Evolutionary conservation across 37 sponge, comb jelly and placozoan species (phyloP).

Genomic region (Spongilla lacustris): DNA sequence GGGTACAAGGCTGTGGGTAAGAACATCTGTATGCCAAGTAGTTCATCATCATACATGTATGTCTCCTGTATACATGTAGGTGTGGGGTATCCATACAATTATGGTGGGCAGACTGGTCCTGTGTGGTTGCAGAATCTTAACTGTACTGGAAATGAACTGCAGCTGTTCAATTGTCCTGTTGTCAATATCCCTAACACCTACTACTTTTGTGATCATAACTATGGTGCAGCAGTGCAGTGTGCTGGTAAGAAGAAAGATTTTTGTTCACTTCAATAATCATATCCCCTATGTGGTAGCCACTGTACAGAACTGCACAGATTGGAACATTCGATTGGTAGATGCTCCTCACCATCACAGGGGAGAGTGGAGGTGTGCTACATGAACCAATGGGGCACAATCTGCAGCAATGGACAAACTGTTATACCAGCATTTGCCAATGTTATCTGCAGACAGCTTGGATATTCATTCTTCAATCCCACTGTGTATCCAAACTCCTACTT

Average conservation of each 20-base stretch:
- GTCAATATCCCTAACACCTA: background rate
- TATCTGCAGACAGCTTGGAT: background rate
- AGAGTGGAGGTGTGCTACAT: background rate
- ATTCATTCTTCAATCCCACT: background rate
- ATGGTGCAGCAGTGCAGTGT: background rate
- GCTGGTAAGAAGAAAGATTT: background rate
- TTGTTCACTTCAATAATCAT: background rate
- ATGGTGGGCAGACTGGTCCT: background rate
- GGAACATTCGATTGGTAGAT: background rate
- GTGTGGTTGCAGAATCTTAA: background rate
- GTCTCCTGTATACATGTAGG: background rate
- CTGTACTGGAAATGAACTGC: background rate
- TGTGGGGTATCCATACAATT: background rate
- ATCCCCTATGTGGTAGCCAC: background rate
- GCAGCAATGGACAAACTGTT: background rate
- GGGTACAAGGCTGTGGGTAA: slow-evolving; percentile 2
- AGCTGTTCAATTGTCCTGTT: background rate
- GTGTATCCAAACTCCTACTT: background rate
- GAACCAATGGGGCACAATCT: background rate
- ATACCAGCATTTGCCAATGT: background rate
- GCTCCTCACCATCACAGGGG: background rate
- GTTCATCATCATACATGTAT: too few relatives aligned
- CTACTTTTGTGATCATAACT: background rate
- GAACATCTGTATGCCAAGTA: background rate
- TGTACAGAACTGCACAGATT: background rate